Percentiles rank a stretch among this genome's conserved stretches.
These are phyloP conservation scores for Tridacna crocea DNA, from an alignment of 2,888 invertebrate species.

Conservation along the genomic window DNA sequence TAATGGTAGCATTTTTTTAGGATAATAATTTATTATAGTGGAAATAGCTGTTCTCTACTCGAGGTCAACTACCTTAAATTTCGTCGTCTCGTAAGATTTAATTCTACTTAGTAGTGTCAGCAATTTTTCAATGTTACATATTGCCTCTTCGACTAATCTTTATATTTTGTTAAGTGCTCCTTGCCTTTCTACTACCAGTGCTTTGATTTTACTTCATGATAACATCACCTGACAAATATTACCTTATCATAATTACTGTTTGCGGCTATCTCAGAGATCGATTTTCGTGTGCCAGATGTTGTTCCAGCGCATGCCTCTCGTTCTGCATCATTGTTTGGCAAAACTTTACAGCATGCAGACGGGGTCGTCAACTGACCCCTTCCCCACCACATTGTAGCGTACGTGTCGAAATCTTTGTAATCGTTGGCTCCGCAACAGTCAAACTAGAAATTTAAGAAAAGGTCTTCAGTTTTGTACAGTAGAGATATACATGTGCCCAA, in stretches of 20 bases:
- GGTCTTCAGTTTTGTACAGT: not conserved
- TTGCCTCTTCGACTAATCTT: too few species aligned
- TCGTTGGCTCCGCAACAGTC: slow-evolving; percentile 35
- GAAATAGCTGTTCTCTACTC: too few species aligned
- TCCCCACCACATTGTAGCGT: slow-evolving; percentile 17
- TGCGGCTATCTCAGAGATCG: slow-evolving; percentile 6
- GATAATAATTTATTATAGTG: too few species aligned
- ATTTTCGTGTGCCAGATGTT: not conserved
- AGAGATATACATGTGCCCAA: too few species aligned
- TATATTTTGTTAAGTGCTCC: too few species aligned
- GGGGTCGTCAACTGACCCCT: slow-evolving; percentile 23
- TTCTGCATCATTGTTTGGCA: slow-evolving; percentile 21
- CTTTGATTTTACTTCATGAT: too few species aligned
- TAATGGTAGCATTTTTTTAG: too few species aligned
- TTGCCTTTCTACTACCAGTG: too few species aligned
- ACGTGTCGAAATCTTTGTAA: slow-evolving; percentile 32
- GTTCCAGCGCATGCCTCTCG: slow-evolving; percentile 28
- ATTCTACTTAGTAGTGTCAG: too few species aligned
- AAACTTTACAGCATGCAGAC: slow-evolving; percentile 35
- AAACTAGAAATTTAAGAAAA: slow-evolving; percentile 20
- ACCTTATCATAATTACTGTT: slow-evolving; percentile 36
- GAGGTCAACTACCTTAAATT: too few species aligned
- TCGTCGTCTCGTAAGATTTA: too few species aligned
- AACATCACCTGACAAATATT: not conserved
- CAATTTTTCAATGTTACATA: too few species aligned